Conservation (phyloP, 2,888 invertebrate genomes). For the Sesia apiformis region DNA sequence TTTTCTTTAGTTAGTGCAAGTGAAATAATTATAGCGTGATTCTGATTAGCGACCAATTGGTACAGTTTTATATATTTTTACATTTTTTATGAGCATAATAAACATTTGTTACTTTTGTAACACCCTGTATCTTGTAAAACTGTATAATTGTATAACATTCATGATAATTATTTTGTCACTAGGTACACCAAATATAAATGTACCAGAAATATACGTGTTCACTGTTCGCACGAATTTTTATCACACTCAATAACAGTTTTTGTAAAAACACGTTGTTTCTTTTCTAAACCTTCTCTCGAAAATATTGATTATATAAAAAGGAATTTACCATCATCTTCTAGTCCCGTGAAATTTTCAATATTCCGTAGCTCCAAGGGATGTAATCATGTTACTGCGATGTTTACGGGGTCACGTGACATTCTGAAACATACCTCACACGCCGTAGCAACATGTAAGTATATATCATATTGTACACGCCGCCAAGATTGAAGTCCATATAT, state of each 20-base stretch:
- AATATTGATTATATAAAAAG: background rate
- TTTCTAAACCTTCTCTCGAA: background rate
- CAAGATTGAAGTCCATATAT: too few relatives aligned
- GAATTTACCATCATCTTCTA: background rate
- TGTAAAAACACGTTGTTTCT: slow-evolving; percentile 6
- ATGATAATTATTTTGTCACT: too few relatives aligned
- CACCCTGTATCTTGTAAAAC: background rate
- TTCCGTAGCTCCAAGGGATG: background rate
- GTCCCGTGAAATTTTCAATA: background rate
- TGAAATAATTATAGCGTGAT: background rate
- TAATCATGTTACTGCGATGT: background rate
- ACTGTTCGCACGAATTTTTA: slow-evolving; percentile 16
- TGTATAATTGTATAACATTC: too few relatives aligned
- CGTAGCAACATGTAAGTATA: too few relatives aligned
- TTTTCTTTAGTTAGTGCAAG: too few relatives aligned
- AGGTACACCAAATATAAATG: background rate
- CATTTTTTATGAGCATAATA: slow-evolving; percentile 5
- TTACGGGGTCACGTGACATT: background rate
- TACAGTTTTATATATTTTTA: background rate
- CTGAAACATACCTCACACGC: background rate
- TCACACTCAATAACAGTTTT: slow-evolving; percentile 14
- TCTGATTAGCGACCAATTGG: background rate
- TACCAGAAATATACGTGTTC: slow-evolving; percentile 16
- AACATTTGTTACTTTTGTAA: background rate
- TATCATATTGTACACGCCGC: too few relatives aligned